Evolutionary conservation across 2,888 invertebrate species (phyloP), one percentile per base, ranked within the genome.

Genomic region (Zootermopsis nevadensis): DNA sequence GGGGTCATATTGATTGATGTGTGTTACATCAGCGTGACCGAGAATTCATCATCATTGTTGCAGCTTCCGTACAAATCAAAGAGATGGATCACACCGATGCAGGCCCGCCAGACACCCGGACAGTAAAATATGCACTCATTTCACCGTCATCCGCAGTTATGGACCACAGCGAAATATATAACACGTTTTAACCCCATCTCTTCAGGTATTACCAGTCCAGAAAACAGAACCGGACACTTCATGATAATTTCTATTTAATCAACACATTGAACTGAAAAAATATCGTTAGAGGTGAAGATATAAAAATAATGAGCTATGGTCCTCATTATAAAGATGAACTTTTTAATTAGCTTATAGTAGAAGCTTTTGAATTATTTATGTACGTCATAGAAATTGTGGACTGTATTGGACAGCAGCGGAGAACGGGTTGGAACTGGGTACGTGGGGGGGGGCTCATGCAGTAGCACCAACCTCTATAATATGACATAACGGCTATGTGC

Each of bases 401-500:
- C 79, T 79, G 79, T 79, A 66, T 66, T 79, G 79, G 79, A 66
- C 66, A 79, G 79, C 74, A 74, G 38, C 10, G 30, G 30, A 35
- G 55, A 30, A 48, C 53, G 77, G 77, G 22, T 27, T 48, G 31
- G 55, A 42, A n/a, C 8, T 27, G 42, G 55, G 27, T 22, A n/a
- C 55, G 60, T 55, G 35, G 55, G 53, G 35, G 53, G 53, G 82
- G 55, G 35, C 31, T 30, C 33, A 48, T 72, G 79, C 72, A 79
- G 80, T 72, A 53, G 79, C 77, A 82, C 80, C 77, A 67, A 33
- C 48, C 79, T 66, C 83, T 82, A 85, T 85, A 85, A 85, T 85
- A 85, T 84, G 84, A 85, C 84, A 85, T 83, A 85, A 84, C 84
- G 85, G 82, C 82, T 85, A 83, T 83, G 81, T 77, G 84, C 80